These are phyloP conservation scores for Thunnus maccoyii DNA, from an alignment of 2,113 vertebrate species.

Conservation along the genomic window DNA sequence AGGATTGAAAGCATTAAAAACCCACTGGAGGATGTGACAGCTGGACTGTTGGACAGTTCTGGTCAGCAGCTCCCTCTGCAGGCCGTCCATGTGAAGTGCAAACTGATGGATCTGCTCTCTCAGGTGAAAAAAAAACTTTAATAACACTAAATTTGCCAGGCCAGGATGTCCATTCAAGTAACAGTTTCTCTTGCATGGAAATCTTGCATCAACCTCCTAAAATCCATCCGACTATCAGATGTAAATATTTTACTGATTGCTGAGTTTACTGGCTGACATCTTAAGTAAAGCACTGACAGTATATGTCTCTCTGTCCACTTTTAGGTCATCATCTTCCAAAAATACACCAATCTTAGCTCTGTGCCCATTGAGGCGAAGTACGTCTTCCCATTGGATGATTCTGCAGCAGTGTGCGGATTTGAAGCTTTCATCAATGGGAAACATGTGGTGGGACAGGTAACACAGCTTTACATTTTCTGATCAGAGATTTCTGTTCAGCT, in stretches of 20 bases:
- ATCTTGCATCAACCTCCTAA: background rate
- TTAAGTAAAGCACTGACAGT: background rate
- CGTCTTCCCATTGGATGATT: conserved; percentile 90
- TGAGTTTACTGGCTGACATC: background rate
- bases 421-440: conserved; percentile 94
- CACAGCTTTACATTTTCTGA: too few relatives aligned
- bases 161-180: too few relatives aligned
- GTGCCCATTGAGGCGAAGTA: conserved; percentile 92
- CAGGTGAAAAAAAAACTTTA: conserved; percentile 75
- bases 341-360: conserved; percentile 86
- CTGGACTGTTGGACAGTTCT: conserved; percentile 84
- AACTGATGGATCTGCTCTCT: conserved; percentile 88
- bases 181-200: too few relatives aligned
- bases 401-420: conserved; percentile 92
- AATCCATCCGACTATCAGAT: background rate
- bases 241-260: background rate
- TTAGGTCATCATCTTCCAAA: conserved; percentile 91
- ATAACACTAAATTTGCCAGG: too few relatives aligned
- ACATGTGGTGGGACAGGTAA: conserved; percentile 90
- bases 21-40: conserved; percentile 66
- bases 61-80: conserved; percentile 86
- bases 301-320: background rate
- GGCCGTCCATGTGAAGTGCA: conserved; percentile 86
- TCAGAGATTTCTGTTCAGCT: too few relatives aligned
- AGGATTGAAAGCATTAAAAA: conserved; percentile 57